Base-by-base conservation (phyloP, 1,140 invertebrate species). In the Bombus affinis region DNA sequence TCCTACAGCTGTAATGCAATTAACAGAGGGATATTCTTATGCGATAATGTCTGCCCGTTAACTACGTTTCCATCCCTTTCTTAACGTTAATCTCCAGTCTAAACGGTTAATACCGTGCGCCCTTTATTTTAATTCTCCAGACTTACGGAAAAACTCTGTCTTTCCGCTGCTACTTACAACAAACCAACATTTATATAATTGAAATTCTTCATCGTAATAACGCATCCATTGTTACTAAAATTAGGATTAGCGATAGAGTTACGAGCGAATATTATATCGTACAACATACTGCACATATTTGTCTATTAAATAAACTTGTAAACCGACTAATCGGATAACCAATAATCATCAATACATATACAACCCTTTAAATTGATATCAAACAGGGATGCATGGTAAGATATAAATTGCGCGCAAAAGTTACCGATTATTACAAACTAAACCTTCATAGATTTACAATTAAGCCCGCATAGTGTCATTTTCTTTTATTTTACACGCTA, bases 11-110 rank as follows among this genome's bases (percentile, higher is more conserved):
- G 72, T 73, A 83, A 83, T 32, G 81, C 39, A 83, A 75, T 83
- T 75, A 83, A 75, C 76, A 71, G 75, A 72, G 59, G 85, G 81
- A 59, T 76, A 72, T 80, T 87, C 71, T 81, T 37, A 39, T 66
- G 83, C 53, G 81, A 78, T 74, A 87, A 72, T 87, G 47, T 22
- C 6, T 18, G 18, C 5, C 18, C 47, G 47, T 53, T 53, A 53
- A 53, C 47, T 53, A 53, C 47, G 47, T 53, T 53, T 0, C 18
- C 47, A 53, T 53, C 47, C 47, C 47, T 53, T 6, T 53, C 47
- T 53, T 53, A 53, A 53, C 47, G 47, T 53, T 53, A 78, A n/a
- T 62, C 59, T n/a, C 59, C 28, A n/a, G 59, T 28, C 59, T n/a
- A 53, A 53, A 18, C 47, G 47, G 47, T 53, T 53, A 53, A 53